These are phyloP conservation scores for Tragelaphus strepsiceros DNA, from an alignment of 2,113 vertebrate genomes.

Conservation along the genomic window DNA sequence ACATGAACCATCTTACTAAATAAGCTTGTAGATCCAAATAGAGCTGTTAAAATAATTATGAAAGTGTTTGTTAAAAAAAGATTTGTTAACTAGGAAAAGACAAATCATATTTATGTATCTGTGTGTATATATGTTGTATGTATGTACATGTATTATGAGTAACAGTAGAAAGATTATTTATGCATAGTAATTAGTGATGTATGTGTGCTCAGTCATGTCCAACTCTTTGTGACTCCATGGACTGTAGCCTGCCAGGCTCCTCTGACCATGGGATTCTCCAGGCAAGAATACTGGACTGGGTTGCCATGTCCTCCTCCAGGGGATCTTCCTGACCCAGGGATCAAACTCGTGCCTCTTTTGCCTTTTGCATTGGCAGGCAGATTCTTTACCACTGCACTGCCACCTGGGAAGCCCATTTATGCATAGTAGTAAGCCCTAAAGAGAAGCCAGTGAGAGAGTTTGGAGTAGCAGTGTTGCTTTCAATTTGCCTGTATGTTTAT, in stretches of 20 bases:
- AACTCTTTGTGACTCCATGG: neutral
- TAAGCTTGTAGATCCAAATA: neutral
- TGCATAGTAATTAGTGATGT: neutral
- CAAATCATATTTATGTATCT: neutral
- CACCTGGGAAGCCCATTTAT: neutral
- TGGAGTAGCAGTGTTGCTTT: neutral
- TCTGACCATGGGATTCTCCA: neutral
- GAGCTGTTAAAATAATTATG: neutral
- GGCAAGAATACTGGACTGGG: neutral
- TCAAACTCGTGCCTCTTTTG: neutral
- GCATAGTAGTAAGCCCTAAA: neutral
- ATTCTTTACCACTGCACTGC: neutral
- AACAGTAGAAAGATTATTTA: neutral
- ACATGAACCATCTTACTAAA: neutral
- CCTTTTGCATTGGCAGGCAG: neutral
- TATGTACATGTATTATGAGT: neutral
- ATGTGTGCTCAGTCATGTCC: neutral
- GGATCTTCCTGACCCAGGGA: neutral
- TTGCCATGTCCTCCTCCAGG: neutral
- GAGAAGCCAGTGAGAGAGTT: neutral
- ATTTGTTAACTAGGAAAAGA: neutral
- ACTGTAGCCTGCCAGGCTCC: neutral
- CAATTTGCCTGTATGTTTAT: neutral
- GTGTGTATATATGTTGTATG: neutral
- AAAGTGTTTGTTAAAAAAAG: neutral